phyloP scores from a whole-genome alignment of 2,888 invertebrate genomes.

The Scelioninae gen. 1 region DNA sequence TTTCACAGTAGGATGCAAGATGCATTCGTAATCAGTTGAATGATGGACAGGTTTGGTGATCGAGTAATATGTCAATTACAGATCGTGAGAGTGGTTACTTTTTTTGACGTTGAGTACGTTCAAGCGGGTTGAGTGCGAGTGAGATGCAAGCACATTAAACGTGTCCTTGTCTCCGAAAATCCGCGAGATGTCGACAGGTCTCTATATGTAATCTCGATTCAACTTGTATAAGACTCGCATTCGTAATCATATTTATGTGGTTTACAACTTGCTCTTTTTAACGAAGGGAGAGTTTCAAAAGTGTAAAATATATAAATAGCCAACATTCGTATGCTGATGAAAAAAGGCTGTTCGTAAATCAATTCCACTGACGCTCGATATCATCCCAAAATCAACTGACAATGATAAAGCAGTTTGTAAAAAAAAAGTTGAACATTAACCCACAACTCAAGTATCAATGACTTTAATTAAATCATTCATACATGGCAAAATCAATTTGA shows the following conservation, averaged over 20 bases:
- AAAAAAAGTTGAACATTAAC: constrained; percentile 14
- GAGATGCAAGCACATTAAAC: background rate
- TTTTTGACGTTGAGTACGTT: constrained; percentile 54
- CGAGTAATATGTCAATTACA: constrained; percentile 74
- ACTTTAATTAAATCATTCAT: constrained; percentile 50
- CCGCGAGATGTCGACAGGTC: constrained; percentile 4
- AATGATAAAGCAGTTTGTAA: constrained; percentile 32
- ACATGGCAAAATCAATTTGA: constrained; percentile 40
- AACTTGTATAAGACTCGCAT: constrained; percentile 17
- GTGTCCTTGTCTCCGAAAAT: constrained; percentile 41
- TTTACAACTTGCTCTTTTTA: constrained; percentile 46
- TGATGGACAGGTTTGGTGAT: constrained; percentile 67
- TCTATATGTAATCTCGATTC: too few relatives aligned
- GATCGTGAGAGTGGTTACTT: constrained; percentile 73
- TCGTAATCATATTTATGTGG: constrained; percentile 30
- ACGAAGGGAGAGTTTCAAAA: constrained; percentile 56
- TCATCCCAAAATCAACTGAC: constrained; percentile 36
- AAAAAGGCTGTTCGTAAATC: constrained; percentile 54
- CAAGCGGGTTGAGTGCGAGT: constrained; percentile 15
- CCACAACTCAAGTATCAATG: background rate
- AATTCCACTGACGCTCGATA: constrained; percentile 32
- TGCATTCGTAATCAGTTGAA: constrained; percentile 60
- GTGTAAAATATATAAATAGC: constrained; percentile 68
- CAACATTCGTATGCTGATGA: constrained; percentile 37
- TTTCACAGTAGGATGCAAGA: constrained; percentile 61